phyloP scores from a whole-genome alignment of 2,888 invertebrate genomes.

The Volucella zonaria region DNA sequence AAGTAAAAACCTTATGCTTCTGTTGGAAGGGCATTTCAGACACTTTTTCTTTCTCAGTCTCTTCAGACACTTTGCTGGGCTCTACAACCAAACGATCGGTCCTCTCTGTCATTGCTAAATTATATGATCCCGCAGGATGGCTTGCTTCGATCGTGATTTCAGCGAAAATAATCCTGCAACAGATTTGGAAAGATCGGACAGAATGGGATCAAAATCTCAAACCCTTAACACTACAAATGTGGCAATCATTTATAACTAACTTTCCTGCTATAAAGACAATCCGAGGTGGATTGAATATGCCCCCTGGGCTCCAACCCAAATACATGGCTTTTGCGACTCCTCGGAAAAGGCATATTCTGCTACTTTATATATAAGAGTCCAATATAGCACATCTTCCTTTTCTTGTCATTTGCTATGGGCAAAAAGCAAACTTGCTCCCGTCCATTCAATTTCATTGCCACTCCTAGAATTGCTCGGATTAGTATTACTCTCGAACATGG shows the following conservation, averaged over 20 bases:
- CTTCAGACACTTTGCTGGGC: not conserved
- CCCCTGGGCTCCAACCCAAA: conserved; percentile 20
- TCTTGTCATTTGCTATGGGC: too few species aligned
- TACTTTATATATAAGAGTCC: too few species aligned
- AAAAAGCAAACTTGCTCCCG: too few species aligned
- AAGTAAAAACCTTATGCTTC: not conserved
- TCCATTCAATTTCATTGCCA: too few species aligned
- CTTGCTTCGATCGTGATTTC: conserved; percentile 3
- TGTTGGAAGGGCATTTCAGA: conserved; percentile 16
- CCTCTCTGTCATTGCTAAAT: conserved; percentile 43
- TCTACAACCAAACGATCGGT: conserved; percentile 41
- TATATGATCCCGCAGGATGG: conserved; percentile 50
- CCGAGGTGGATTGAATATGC: conserved; percentile 49
- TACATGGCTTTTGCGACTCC: not conserved
- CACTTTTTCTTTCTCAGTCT: not conserved
- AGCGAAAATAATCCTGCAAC: conserved; percentile 17
- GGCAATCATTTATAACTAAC: conserved; percentile 19
- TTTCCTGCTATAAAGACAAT: conserved; percentile 21
- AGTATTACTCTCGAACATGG: too few species aligned
- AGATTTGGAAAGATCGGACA: conserved; percentile 31
- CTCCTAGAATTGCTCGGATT: too few species aligned
- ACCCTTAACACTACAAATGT: conserved; percentile 3
- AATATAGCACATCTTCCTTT: too few species aligned
- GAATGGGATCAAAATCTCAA: conserved; percentile 46
- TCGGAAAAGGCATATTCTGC: too few species aligned